Evolutionary conservation across 2,888 invertebrate genomes (phyloP), one percentile per base, ranked within the genome.

Genomic region (Drosophila glabriapex): DNA sequence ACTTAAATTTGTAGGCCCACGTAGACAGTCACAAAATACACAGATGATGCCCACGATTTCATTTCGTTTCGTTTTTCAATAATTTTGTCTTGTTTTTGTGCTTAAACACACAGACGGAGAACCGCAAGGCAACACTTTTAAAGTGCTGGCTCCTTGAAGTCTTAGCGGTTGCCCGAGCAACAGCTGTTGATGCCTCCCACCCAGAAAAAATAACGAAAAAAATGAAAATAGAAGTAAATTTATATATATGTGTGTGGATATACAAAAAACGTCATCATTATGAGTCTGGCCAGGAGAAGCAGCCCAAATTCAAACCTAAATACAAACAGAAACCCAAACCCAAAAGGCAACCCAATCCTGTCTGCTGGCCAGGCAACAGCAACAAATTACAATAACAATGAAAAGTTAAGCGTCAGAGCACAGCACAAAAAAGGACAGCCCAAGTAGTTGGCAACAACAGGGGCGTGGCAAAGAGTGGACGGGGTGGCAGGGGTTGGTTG

Each of bases 351-450:
- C 56, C 33, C 64, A 68, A 60, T 49, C 37, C 60, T n/a, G 50
- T 37, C 58, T 43, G 59, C 66, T 53, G 59, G 39, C 50, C 75
- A 62, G 68, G 63, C 64, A 73, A 53, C 64, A 52, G 46, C 66
- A 76, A 73, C 77, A 85, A 85, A 85, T 85, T 89, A 86, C 84
- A 86, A 86, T 86, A 86, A 89, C 85, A 86, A 89, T 86, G 84
- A 89, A 86, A 86, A 86, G 85, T 86, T 86, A 86, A 89, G 81
- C 89, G 81, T 72, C 37, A 37, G 54, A 35, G 35, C 84, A 76
- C 70, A 76, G 67, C 73, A 77, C 56, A 65, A 65, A 83, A 80
- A 89, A 78, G 86, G 83, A 85, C 88, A 85, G 68, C 85, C 81
- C 78, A 75, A 81, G 81, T 78, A 75, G 85, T 82, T 76, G 71